A percentile compares a stretch with the other conserved stretches of the same genome.
Conservation (phyloP, 2,888 invertebrate species). For the Parnassius mnemosyne region DNA sequence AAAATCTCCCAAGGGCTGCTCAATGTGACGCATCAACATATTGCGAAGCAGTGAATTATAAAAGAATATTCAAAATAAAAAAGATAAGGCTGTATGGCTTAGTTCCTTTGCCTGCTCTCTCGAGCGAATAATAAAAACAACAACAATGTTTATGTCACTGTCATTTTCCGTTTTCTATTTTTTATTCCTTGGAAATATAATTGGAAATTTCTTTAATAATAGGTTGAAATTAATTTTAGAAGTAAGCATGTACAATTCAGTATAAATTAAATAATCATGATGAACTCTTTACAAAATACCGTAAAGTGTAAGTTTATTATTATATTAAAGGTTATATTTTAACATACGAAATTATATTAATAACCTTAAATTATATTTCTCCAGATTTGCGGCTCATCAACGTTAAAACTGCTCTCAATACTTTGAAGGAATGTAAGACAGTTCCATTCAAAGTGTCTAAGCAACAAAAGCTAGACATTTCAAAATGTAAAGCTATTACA, state of each 20-base stretch:
- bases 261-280: slow-evolving; percentile 35
- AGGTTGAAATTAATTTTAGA: background rate
- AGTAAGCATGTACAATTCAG: no score
- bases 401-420: slow-evolving; percentile 56
- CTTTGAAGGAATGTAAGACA: slow-evolving; percentile 53
- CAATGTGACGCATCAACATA: no score
- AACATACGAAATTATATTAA: slow-evolving; percentile 24
- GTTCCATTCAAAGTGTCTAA: slow-evolving; percentile 33
- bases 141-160: no score
- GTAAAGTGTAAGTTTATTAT: slow-evolving; percentile 59
- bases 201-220: no score
- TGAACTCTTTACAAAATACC: slow-evolving; percentile 62
- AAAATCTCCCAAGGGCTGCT: no score
- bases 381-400: slow-evolving; percentile 65
- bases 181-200: no score
- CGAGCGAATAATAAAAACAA: no score
- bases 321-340: slow-evolving; percentile 47
- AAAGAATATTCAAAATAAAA: no score
- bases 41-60: no score
- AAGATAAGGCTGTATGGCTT: no score
- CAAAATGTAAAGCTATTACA: slow-evolving; percentile 41
- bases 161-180: no score
- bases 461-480: slow-evolving; percentile 38
- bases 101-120: no score
- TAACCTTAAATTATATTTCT: slow-evolving; percentile 31